phyloP scores from a whole-genome alignment of 1,140 invertebrate species.

The Pteromalus puparum region DNA sequence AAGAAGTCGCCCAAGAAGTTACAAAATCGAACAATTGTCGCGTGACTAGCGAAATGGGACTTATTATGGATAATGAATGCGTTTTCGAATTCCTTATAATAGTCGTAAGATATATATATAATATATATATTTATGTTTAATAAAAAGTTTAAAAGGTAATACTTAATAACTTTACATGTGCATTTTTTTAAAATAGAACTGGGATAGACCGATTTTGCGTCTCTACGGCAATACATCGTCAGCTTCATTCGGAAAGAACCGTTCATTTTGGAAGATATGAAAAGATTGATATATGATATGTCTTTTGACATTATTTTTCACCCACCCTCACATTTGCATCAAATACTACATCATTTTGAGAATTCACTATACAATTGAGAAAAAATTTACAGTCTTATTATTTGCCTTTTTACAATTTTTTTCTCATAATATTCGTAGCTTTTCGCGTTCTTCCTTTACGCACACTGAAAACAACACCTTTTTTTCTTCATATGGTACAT shows the following conservation, averaged over 20 bases:
- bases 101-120: slow-evolving; percentile 25
- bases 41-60: slow-evolving; percentile 50
- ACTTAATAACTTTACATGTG: slow-evolving; percentile 37
- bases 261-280: slow-evolving; percentile 40
- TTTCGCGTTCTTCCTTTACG: background rate
- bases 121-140: slow-evolving; percentile 6
- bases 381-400: slow-evolving; percentile 49
- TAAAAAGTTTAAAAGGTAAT: slow-evolving; percentile 20
- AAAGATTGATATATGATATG: slow-evolving; percentile 46
- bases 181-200: slow-evolving; percentile 2
- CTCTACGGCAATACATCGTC: slow-evolving; percentile 6
- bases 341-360: background rate
- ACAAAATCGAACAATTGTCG: slow-evolving; percentile 45
- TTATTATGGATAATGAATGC: slow-evolving; percentile 49
- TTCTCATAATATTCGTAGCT: slow-evolving; percentile 20
- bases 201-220: slow-evolving; percentile 29
- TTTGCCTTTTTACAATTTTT: slow-evolving; percentile 49
- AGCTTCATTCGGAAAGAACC: slow-evolving; percentile 35
- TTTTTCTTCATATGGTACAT: slow-evolving; percentile 28
- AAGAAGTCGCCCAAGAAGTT: slow-evolving; percentile 45
- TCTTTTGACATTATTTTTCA: slow-evolving; percentile 34
- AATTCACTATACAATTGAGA: slow-evolving; percentile 47
- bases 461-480: slow-evolving; percentile 8
- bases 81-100: slow-evolving; percentile 34
- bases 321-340: background rate